Evolutionary conservation across 2,888 invertebrate species (phyloP).

Genomic region (Cremastobaeus sp.): DNA sequence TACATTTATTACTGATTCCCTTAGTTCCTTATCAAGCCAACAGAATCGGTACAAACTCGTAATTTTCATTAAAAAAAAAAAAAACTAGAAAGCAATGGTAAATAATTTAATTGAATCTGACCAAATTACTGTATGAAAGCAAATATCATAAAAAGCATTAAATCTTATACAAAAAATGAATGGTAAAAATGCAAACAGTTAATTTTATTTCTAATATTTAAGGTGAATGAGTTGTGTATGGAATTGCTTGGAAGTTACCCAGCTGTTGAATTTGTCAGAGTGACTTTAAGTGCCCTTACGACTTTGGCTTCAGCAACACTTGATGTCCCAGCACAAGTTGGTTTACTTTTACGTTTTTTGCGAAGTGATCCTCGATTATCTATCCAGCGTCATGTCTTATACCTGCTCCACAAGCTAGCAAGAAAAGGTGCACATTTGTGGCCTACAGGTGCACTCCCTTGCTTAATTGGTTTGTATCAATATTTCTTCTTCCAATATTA

Average conservation of each 20-base stretch:
- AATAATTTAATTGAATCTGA: no score
- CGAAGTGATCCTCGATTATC: constrained; percentile 84
- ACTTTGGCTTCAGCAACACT: constrained; percentile 92
- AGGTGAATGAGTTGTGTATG: constrained; percentile 87
- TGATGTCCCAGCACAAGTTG: constrained; percentile 92
- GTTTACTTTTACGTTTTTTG: constrained; percentile 84
- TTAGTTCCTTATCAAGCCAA: no score
- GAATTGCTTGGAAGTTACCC: constrained; percentile 88
- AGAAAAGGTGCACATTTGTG: constrained; percentile 88
- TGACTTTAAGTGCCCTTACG: constrained; percentile 91
- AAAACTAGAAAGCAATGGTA: no score
- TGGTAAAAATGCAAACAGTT: neutral
- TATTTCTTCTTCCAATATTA: no score
- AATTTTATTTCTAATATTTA: no score
- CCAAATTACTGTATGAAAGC: no score
- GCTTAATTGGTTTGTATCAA: constrained; percentile 75
- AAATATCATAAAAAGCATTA: no score
- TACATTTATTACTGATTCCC: constrained; percentile 94
- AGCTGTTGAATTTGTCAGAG: constrained; percentile 87
- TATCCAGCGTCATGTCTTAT: constrained; percentile 84
- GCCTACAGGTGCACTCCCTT: constrained; percentile 82
- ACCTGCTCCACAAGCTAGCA: constrained; percentile 84
- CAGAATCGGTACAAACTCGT: no score
- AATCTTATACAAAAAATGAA: no score
- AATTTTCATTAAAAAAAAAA: no score